Base-by-base conservation (phyloP, 1,140 invertebrate species). In the Acyrthosiphon pisum region DNA sequence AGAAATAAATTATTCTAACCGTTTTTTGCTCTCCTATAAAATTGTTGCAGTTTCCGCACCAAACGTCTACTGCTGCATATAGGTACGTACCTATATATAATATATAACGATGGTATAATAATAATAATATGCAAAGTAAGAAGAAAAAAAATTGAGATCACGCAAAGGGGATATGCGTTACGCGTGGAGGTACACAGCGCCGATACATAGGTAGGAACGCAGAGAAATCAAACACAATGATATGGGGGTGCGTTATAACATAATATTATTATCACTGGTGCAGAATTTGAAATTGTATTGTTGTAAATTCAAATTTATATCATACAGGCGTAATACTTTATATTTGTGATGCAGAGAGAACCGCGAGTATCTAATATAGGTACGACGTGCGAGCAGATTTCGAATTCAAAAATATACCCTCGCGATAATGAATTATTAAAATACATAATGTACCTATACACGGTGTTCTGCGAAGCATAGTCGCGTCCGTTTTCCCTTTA, bases 1-100 rank as follows among this genome's bases (percentile, higher is more conserved):
- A 56, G 50, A 56, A 88, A 56, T 89, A 89, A 41, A 89, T n/a
- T 87, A 35, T 88, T n/a, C 22, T 56, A 41, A 89, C 22, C 7
- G 6, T 37, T 56, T 37, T 89, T 88, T 89, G 41, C 14, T 56
- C 11, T 53, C 23, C 14, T 23, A 9, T 23, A 37, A 53, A 53
- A 89, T 56, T 11, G 48, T 53, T 35, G 60, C 2, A 56, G 50
- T 56, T 89, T 50, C 37, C 11, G 41, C 41, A 89, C 50, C n/a
- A 89, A 53, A 53, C 46, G 87, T 50, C 46, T 50, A 41, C 35
- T 30, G 1, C 9, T 41, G 9, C 20, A 68, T n/a, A 68, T n/a
- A 68, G 22, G 22, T 53, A 23, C 22, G 22, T 53, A 53, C 2
- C 41, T 53, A 23, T 56, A 26, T 56, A 56, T 56, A 56, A 53